Conservation (phyloP, 2,888 invertebrate genomes). For the Cataglyphis rosenhaueri region DNA sequence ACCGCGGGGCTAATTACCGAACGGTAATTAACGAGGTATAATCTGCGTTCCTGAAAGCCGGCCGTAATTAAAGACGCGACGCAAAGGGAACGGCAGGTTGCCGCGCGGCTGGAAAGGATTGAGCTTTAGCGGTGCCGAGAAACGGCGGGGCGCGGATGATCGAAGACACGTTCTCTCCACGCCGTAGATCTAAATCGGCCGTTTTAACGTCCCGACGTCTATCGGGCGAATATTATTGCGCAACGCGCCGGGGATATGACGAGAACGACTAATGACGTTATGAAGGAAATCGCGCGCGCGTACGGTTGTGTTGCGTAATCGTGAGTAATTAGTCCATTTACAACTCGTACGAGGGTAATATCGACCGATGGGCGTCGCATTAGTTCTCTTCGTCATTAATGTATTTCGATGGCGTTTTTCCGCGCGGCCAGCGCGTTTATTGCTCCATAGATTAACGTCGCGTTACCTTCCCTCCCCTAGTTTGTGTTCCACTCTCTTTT, state of each 20-base stretch:
- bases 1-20: slow-evolving; percentile 47
- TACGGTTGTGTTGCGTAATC: slow-evolving; percentile 75
- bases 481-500: slow-evolving; percentile 3
- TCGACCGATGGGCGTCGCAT: slow-evolving; percentile 69
- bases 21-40: slow-evolving; percentile 46
- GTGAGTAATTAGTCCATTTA: slow-evolving; percentile 82
- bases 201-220: slow-evolving; percentile 70
- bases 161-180: slow-evolving; percentile 16
- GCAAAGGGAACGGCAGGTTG: slow-evolving; percentile 32
- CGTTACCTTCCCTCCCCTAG: slow-evolving; percentile 69
- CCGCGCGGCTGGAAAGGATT: slow-evolving; percentile 42
- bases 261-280: slow-evolving; percentile 76
- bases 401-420: slow-evolving; percentile 80
- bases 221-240: slow-evolving; percentile 75
- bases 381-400: slow-evolving; percentile 81
- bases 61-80: slow-evolving; percentile 39
- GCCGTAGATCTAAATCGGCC: slow-evolving; percentile 66
- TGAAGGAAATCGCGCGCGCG: slow-evolving; percentile 65
- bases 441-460: slow-evolving; percentile 80
- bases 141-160: slow-evolving; percentile 19
- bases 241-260: slow-evolving; percentile 70
- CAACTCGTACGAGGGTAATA: slow-evolving; percentile 68
- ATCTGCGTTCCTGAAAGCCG: slow-evolving; percentile 41
- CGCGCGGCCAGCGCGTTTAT: slow-evolving; percentile 72
- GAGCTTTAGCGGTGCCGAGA: background rate